Evolutionary conservation across 2,113 vertebrate genomes (phyloP), one percentile per base, ranked within the genome.

Genomic region (Rhinolophus ferrumequinum): DNA sequence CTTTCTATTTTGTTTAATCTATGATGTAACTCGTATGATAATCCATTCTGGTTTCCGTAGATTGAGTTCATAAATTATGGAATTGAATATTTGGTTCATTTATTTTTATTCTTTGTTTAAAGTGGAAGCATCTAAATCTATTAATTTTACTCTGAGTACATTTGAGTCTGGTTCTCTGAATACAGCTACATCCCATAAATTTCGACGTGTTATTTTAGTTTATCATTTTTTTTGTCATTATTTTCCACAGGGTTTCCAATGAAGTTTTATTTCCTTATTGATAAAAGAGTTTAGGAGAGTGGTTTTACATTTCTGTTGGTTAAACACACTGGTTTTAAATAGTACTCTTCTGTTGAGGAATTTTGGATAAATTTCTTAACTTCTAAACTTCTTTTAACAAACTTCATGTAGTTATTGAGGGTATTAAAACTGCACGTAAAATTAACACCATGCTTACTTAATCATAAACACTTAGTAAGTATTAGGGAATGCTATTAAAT

Each of bases 41-140:
- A 52, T 95, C 3, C 16, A 82, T 93, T 90, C 28, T 82, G 44
- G 28, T 79, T 82, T 95, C 21, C 82, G 96, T 80, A 90, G 15
- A 75, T 60, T 79, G 62, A 94, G 87, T 97, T 93, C 6, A 88
- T 64, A 82, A 87, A 69, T 89, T 95, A 70, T 22, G 77, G 21
- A 95, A 82, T 52, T 73, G 16, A 79, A 73, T 82, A n/a, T 2
- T 66, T 88, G 52, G 10, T 82, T 93, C 38, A 81, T 60, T 95
- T 80, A 73, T 81, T 79, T 92, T 92, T 96, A 93, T 88, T 77
- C 16, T n/a, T 66, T 60, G 26, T 93, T 88, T 75, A 38, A 73
- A 92, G 33, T 60, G 26, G 96, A 96, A 79, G 18, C 30, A 75
- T 86, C 92, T 88, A 60, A 79, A 89, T 82, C 26, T 88, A n/a